phyloP scores from a whole-genome alignment of 2,797 vertebrate genomes.

The Lacerta bilineata region DNA sequence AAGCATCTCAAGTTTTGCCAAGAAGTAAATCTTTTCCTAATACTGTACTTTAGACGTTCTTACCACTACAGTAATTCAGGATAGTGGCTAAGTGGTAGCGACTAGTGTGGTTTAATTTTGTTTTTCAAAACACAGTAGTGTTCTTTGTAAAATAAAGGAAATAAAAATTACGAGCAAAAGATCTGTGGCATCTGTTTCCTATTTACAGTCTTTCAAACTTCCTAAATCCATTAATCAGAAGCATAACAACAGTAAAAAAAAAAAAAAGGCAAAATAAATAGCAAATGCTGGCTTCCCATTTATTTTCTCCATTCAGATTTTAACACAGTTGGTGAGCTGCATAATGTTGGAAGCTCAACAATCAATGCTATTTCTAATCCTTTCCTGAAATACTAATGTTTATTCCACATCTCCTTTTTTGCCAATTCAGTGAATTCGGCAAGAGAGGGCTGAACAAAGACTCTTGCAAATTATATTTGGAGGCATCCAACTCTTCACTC shows the following conservation, averaged over 20 bases:
- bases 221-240: constrained; percentile 49
- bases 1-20: constrained; percentile 24
- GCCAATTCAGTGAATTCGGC: not conserved
- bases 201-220: constrained; percentile 59
- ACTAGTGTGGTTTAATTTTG: constrained; percentile 44
- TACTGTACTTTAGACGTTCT: constrained; percentile 28
- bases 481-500: not conserved
- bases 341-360: not conserved
- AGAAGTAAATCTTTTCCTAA: constrained; percentile 34
- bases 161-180: constrained; percentile 39
- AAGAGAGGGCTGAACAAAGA: not conserved
- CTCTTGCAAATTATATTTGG: not conserved
- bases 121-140: constrained; percentile 22
- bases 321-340: not conserved
- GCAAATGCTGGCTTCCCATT: not conserved
- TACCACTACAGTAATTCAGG: constrained; percentile 25
- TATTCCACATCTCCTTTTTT: not conserved
- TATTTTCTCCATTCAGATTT: not conserved
- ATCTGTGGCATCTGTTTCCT: constrained; percentile 58
- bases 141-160: constrained; percentile 43
- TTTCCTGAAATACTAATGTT: not conserved
- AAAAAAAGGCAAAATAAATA: not conserved
- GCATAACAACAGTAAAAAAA: constrained; percentile 29
- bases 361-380: not conserved
- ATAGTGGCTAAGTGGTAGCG: constrained; percentile 50